Percentiles rank a stretch among this genome's conserved stretches.
Conservation (phyloP, 2,888 invertebrate genomes). For the Willowsia nigromaculata region DNA sequence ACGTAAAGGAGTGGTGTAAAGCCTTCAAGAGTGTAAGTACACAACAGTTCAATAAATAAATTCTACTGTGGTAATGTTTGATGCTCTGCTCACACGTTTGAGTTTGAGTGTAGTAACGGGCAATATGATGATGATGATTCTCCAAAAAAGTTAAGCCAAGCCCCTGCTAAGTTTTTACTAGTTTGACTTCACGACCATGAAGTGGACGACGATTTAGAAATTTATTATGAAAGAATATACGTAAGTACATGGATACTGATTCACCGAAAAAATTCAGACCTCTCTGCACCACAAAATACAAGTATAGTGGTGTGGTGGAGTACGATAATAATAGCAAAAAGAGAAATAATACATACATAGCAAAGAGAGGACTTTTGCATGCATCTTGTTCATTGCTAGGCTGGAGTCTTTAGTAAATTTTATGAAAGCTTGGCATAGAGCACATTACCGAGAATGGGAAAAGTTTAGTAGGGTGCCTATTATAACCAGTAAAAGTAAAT, state of each 20-base stretch:
- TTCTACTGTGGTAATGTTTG: constrained; percentile 12
- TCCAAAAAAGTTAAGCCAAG: constrained; percentile 44
- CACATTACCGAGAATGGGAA: constrained; percentile 65
- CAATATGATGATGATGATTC: not conserved
- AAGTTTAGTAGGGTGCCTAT: constrained; percentile 67
- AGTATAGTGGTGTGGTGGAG: not conserved
- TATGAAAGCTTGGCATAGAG: constrained; percentile 36
- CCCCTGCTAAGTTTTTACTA: constrained; percentile 53
- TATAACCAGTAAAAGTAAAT: constrained; percentile 38
- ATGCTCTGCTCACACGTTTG: not conserved
- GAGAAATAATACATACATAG: not conserved
- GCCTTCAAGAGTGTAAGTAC: constrained; percentile 20
- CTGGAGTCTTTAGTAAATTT: constrained; percentile 1
- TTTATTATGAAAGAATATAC: not conserved
- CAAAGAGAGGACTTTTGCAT: not conserved
- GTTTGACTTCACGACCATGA: not conserved
- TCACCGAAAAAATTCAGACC: not conserved
- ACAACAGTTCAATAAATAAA: constrained; percentile 47
- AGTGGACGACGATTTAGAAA: constrained; percentile 8
- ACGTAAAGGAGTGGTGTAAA: constrained; percentile 34
- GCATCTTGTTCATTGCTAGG: no score
- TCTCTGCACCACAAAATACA: no score
- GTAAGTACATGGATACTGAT: not conserved
- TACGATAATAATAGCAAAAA: not conserved
- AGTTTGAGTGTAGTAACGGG: not conserved